Evolutionary conservation across 2,797 vertebrate species (phyloP), one percentile per base, ranked within the genome.

Genomic region (Phoebastria nigripes): DNA sequence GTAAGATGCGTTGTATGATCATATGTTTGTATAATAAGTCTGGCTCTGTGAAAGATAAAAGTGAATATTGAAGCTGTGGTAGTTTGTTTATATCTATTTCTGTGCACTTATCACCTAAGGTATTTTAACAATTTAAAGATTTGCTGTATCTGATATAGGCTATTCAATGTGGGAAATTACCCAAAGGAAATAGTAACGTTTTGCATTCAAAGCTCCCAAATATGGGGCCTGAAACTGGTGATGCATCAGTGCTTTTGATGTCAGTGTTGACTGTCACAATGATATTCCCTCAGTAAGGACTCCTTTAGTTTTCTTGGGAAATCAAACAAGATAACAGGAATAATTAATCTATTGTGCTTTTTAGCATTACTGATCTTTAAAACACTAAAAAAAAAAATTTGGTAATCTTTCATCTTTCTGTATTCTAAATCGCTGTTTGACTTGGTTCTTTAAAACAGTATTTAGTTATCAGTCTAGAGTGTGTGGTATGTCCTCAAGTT

Each of bases 21-120:
- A 56, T 52, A 49, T 87, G 82, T 93, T 90, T 95, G 47, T 94
- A 82, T 82, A 93, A 77, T 85, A 91, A 88, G 72, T 87, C 82
- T 95, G 77, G 21, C 79, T 94, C 51, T 92, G 65, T 72, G 81
- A 84, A 88, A 96, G 89, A 96, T 90, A 66, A 95, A 94, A 96
- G 74, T 85, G 86, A 96, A 85, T 93, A 76, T 61, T 72, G 92
- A 71, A 91, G 73, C 72, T 66, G 33, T 78, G 25, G 72, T 78
- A 44, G 90, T 90, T 96, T 90, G 55, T 93, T 92, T 87, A 31
- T 89, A 94, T 76, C 80, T 55, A 8, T 77, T 81, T 92, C 89
- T 91, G 28, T 74, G 76, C 54, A 28, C 47, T 82, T 49, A 74
- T 69, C 54, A 92, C 79, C 83, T 80, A 42, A 74, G 70, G 83